Evolutionary conservation across 2,888 invertebrate genomes (phyloP).

Genomic region (Litoditis marina): DNA sequence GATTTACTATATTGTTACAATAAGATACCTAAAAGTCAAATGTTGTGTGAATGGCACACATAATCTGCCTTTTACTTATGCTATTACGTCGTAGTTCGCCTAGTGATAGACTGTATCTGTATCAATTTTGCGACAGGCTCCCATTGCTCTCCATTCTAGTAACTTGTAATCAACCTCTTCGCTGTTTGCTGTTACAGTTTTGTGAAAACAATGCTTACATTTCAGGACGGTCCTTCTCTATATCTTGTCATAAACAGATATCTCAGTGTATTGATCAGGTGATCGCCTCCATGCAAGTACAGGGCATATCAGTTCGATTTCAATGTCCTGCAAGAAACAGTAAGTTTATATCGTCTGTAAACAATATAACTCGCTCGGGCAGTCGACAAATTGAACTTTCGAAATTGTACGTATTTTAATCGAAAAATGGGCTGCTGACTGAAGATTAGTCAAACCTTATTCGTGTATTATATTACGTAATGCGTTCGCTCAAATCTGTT

Average conservation of each 20-base stretch:
- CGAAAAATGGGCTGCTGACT: too few relatives aligned
- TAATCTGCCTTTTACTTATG: too few relatives aligned
- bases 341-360: constrained; percentile 7
- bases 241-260: constrained; percentile 24
- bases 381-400: neutral
- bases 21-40: too few relatives aligned
- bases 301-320: constrained; percentile 30
- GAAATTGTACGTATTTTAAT: too few relatives aligned
- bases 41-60: too few relatives aligned
- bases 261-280: constrained; percentile 25
- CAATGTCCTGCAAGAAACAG: constrained; percentile 25
- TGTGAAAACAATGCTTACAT: neutral
- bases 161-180: too few relatives aligned
- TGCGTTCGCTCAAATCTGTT: neutral
- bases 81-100: too few relatives aligned
- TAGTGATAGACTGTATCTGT: too few relatives aligned
- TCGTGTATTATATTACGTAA: too few relatives aligned
- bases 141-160: too few relatives aligned
- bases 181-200: neutral
- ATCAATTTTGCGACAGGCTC: too few relatives aligned
- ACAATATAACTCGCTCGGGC: neutral
- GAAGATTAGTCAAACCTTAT: too few relatives aligned
- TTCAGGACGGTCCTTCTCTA: constrained; percentile 28
- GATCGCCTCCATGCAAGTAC: constrained; percentile 2
- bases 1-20: neutral